Evolutionary conservation across 2,797 vertebrate species (phyloP).

Genomic region (Xiphophorus birchmanni): DNA sequence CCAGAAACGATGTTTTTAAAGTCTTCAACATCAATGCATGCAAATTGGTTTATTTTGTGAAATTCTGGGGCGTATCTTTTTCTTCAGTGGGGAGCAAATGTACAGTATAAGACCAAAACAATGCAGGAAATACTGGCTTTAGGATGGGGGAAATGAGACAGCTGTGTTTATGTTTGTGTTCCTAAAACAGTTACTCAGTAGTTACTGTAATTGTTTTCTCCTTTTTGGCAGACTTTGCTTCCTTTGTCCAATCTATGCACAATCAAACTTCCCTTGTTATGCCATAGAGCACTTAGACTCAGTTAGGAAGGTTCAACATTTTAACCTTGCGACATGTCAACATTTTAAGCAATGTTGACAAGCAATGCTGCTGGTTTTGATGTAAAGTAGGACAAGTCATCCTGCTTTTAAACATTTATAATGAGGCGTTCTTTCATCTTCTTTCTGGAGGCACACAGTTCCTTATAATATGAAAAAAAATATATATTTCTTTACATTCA

Average conservation of each 20-base stretch:
- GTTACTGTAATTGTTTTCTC: slow-evolving; percentile 12
- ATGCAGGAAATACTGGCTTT: slow-evolving; percentile 5
- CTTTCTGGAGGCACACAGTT: background rate
- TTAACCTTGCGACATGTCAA: background rate
- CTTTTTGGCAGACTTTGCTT: slow-evolving; percentile 10
- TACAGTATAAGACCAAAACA: background rate
- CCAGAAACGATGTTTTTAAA: background rate
- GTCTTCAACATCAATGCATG: background rate
- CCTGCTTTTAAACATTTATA: background rate
- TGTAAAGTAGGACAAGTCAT: background rate
- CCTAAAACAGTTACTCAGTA: background rate
- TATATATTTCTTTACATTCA: background rate
- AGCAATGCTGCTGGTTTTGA: background rate
- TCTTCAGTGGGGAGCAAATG: background rate
- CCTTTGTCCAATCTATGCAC: slow-evolving; percentile 5
- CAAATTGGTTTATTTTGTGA: slow-evolving; percentile 14
- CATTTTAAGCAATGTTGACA: background rate
- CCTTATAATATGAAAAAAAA: no score
- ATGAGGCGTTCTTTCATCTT: background rate
- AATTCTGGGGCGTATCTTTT: background rate
- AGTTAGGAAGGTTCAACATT: background rate
- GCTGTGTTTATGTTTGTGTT: background rate
- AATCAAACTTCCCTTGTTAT: slow-evolving; percentile 3
- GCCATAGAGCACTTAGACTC: background rate
- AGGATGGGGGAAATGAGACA: background rate